A percentile compares a stretch with the other conserved stretches of the same genome.
phyloP scores from a whole-genome alignment of 2,888 invertebrate genomes.

The Thera obeliscata region DNA sequence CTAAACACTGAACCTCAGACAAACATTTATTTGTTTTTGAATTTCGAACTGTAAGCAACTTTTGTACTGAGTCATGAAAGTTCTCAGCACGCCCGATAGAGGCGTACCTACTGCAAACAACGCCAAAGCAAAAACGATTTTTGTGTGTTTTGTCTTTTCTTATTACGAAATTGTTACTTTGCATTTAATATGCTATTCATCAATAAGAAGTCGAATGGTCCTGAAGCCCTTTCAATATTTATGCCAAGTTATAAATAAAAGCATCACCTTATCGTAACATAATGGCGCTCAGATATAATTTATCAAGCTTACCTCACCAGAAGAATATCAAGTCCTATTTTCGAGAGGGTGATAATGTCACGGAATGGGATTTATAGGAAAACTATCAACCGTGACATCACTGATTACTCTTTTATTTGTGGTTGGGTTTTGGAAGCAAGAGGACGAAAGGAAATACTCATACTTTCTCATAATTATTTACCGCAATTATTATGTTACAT shows the following conservation, averaged over 20 bases:
- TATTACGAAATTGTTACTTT: too few species aligned
- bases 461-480: too few species aligned
- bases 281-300: slow-evolving; percentile 45
- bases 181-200: not conserved
- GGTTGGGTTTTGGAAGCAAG: slow-evolving; percentile 8
- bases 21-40: too few species aligned
- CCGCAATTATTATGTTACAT: too few species aligned
- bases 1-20: too few species aligned
- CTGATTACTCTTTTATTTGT: not conserved
- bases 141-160: too few species aligned
- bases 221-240: not conserved
- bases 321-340: slow-evolving; percentile 42
- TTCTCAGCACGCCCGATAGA: too few species aligned
- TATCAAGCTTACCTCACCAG: slow-evolving; percentile 50
- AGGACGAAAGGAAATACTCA: not conserved
- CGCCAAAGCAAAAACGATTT: too few species aligned
- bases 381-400: slow-evolving; percentile 16
- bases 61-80: too few species aligned
- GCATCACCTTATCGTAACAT: slow-evolving; percentile 35
- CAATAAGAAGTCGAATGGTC: not conserved
- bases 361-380: slow-evolving; percentile 26
- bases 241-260: slow-evolving; percentile 17
- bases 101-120: too few species aligned
- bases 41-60: too few species aligned
- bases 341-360: slow-evolving; percentile 31